Evolutionary conservation across 2,888 invertebrate species (phyloP).

Genomic region (Zele albiditarsus): DNA sequence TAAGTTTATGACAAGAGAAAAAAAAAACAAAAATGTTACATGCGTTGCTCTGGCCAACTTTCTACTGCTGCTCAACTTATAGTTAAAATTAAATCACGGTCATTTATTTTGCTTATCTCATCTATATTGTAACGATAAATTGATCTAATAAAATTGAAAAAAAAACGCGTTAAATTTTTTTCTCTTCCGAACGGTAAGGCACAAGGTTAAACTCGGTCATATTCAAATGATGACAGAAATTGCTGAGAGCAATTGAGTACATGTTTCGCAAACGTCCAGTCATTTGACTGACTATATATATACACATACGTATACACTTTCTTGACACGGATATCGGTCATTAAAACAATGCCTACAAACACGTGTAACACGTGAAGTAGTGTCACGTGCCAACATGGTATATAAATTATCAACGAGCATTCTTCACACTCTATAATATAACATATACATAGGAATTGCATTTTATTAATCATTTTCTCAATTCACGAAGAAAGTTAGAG

Average conservation of each 20-base stretch:
- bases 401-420: not conserved
- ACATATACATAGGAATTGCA: not conserved
- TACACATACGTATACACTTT: slow-evolving; percentile 23
- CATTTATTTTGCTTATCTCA: not conserved
- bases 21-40: not conserved
- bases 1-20: not conserved
- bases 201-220: slow-evolving; percentile 29
- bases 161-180: not conserved
- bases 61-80: not conserved
- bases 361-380: slow-evolving; percentile 33
- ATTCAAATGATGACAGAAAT: slow-evolving; percentile 20
- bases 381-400: slow-evolving; percentile 18
- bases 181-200: not conserved
- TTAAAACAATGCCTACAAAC: slow-evolving; percentile 31
- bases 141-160: not conserved
- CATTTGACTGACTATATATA: not conserved
- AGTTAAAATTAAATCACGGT: not conserved
- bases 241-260: slow-evolving; percentile 23
- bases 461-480: not conserved
- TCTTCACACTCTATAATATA: not conserved
- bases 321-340: slow-evolving; percentile 38
- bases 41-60: not conserved
- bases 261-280: slow-evolving; percentile 32
- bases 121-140: not conserved
- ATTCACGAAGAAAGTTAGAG: not conserved